Evolutionary conservation across 2,113 vertebrate genomes (phyloP), one percentile per base, ranked within the genome.

Genomic region (Cairina moschata): DNA sequence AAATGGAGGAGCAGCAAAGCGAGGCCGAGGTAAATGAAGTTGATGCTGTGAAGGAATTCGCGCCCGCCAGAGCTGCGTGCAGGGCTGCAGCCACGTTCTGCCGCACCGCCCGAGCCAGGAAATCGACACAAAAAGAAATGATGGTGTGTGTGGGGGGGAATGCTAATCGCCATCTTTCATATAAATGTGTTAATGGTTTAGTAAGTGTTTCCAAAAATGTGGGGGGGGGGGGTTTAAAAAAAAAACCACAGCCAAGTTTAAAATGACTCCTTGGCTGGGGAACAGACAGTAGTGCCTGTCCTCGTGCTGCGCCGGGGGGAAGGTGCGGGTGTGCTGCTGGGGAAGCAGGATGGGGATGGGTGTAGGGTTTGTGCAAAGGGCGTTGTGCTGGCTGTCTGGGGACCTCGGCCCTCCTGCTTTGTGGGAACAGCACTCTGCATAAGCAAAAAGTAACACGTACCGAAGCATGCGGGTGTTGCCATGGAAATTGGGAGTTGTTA

Each of bases 191-290:
- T 96, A 97, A 95, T 94, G 86, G 93, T 94, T 96, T 89, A n/a
- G n/a, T n/a, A n/a, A 89, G 91, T 40, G 86, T 96, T 96, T 97
- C 96, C 92, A 97, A 96, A 97, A 97, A 95, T 74, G 91, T 34
- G 38, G 38, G 38, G 54, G 84, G 83, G 63, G 81, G 62, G 78
- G 83, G 86, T 93, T 91, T 95, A 94, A 96, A 96, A 95, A 95
- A 92, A 96, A 95, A 95, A 85, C 28, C 38, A 16, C 0, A 20
- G 88, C 88, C 93, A 94, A 97, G 81, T 94, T 96, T 93, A 77
- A 91, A 96, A 94, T 31, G 95, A 95, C 83, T 55, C 91, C 55
- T 96, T 92, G 92, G 88, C 69, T 67, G 66, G 40, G 82, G 93
- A 96, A 83, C 69, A 92, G 95, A 11, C 55, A 86, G 86, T 15